A percentile compares a stretch with the other conserved stretches of the same genome.
phyloP scores from a whole-genome alignment of 2,888 invertebrate species.

The Congeria kusceri region DNA sequence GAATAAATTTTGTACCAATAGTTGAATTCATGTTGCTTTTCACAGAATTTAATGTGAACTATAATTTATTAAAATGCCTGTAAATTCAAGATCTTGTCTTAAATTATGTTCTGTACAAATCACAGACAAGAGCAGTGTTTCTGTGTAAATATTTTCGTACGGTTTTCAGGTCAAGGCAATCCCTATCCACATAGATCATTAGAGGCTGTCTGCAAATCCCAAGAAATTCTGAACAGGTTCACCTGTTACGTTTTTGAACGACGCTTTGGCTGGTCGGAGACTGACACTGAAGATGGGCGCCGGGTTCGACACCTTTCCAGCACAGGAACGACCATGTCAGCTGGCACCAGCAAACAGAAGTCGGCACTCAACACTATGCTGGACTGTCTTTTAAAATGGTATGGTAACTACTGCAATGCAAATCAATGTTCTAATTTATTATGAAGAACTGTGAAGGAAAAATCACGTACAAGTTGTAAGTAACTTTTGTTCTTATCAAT shows the following conservation, averaged over 20 bases:
- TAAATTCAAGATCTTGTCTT: too few relatives aligned
- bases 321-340: slow-evolving; percentile 65
- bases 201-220: slow-evolving; percentile 49
- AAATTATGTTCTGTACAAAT: too few relatives aligned
- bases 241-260: slow-evolving; percentile 79
- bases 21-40: too few relatives aligned
- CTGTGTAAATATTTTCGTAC: too few relatives aligned
- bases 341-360: slow-evolving; percentile 71
- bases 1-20: too few relatives aligned
- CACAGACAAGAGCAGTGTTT: too few relatives aligned
- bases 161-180: slow-evolving; percentile 54
- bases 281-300: slow-evolving; percentile 67
- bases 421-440: too few relatives aligned
- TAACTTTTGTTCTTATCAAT: too few relatives aligned
- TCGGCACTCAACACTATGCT: slow-evolving; percentile 71
- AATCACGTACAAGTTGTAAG: too few relatives aligned
- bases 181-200: slow-evolving; percentile 53
- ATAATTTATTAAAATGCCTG: too few relatives aligned
- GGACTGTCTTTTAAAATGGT: slow-evolving; percentile 76
- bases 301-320: slow-evolving; percentile 67
- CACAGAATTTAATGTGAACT: too few relatives aligned
- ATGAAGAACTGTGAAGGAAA: too few relatives aligned
- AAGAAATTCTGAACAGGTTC: slow-evolving; percentile 69
- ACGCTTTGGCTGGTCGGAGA: slow-evolving; percentile 82
- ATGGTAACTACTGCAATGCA: slow-evolving; percentile 23